Percentiles rank a stretch among this genome's conserved stretches.
These are phyloP conservation scores for Zaprionus vittiger DNA, from an alignment of 1,140 invertebrate genomes.

Conservation along the genomic window DNA sequence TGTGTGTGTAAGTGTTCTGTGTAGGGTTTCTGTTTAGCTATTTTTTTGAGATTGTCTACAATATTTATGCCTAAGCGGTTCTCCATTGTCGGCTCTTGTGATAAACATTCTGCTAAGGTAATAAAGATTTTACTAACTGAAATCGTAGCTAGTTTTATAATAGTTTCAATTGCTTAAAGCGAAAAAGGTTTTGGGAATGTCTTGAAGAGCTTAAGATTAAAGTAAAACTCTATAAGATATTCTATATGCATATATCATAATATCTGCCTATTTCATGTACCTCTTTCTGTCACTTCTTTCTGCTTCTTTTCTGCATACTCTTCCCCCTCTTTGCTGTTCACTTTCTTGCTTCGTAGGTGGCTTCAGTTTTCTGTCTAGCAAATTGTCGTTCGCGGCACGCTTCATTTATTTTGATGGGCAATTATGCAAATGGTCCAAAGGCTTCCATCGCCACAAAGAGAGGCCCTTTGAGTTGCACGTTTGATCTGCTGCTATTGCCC, in stretches of 20 bases:
- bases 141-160: background rate
- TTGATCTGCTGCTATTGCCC: constrained; percentile 51
- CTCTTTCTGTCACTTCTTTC: background rate
- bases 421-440: constrained; percentile 61
- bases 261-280: too few relatives aligned
- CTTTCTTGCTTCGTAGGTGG: constrained; percentile 35
- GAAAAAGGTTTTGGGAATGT: background rate
- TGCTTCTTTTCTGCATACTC: background rate
- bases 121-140: background rate
- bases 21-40: background rate
- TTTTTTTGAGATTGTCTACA: background rate
- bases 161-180: background rate
- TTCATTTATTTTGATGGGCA: constrained; percentile 61
- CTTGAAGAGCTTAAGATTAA: too few relatives aligned
- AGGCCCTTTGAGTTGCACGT: constrained; percentile 43
- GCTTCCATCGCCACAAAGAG: constrained; percentile 9
- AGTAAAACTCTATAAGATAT: background rate
- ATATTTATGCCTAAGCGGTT: background rate
- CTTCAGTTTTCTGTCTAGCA: constrained; percentile 5
- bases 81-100: background rate
- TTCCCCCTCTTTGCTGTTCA: too few relatives aligned
- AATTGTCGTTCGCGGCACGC: constrained; percentile 38
- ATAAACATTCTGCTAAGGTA: background rate
- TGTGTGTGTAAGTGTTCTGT: constrained; percentile 11
- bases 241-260: background rate